These are phyloP conservation scores for Larimichthys polyactis DNA, from an alignment of 2,113 vertebrate species.

Conservation along the genomic window DNA sequence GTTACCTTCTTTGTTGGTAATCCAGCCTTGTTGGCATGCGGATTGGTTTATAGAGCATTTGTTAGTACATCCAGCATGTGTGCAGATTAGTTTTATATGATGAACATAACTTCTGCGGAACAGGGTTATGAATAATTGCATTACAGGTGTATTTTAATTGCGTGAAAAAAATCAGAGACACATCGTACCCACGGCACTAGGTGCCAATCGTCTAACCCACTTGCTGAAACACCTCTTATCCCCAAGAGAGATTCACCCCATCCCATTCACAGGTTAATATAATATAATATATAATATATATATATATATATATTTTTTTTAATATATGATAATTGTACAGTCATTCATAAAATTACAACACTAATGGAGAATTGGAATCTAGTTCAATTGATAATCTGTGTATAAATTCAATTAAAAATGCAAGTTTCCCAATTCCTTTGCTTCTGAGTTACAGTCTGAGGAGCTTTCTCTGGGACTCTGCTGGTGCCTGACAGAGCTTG, in stretches of 20 bases:
- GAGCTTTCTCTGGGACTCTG: neutral
- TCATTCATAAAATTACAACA: neutral
- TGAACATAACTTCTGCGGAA: neutral
- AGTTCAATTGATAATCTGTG: neutral
- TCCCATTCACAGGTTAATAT: neutral
- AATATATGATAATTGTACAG: neutral
- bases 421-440: constrained; percentile 10
- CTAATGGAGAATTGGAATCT: neutral
- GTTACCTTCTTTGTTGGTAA: neutral
- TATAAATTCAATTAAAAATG: neutral
- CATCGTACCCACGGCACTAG: neutral
- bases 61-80: neutral
- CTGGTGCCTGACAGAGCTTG: neutral
- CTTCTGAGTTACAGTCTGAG: neutral
- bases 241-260: neutral
- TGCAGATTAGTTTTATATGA: neutral
- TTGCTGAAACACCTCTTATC: neutral
- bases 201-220: neutral
- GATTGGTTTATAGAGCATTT: neutral
- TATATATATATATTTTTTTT: neutral
- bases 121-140: neutral
- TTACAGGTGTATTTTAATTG: neutral
- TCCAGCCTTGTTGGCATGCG: neutral
- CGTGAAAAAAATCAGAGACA: neutral
- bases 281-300: neutral